Evolutionary conservation across 2,797 vertebrate genomes (phyloP).

Genomic region (Capromys pilorides): DNA sequence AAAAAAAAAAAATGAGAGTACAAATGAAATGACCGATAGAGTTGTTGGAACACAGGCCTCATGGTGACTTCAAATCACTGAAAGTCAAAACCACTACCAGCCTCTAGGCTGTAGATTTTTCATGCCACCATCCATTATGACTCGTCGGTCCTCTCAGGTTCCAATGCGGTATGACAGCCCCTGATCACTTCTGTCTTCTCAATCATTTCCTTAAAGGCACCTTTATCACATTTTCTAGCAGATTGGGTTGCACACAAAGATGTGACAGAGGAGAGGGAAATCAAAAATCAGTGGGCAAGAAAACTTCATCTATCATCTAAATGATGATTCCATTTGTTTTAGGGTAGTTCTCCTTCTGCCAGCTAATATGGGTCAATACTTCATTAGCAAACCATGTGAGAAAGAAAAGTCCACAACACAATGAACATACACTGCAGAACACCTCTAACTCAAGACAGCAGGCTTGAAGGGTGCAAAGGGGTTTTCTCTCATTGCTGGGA

Average conservation of each 20-base stretch:
- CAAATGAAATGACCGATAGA: not conserved
- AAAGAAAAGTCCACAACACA: not conserved
- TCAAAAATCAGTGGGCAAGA: not conserved
- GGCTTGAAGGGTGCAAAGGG: not conserved
- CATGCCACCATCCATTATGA: too few species aligned
- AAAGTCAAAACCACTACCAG: not conserved
- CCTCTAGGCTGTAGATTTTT: not conserved
- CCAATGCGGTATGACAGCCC: not conserved
- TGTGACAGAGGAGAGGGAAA: not conserved
- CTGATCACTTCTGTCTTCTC: not conserved
- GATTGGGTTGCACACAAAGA: not conserved
- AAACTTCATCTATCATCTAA: not conserved
- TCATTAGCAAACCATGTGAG: not conserved
- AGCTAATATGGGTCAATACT: not conserved
- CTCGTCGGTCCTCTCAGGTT: not conserved
- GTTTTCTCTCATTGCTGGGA: too few species aligned
- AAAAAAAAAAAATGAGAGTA: too few species aligned
- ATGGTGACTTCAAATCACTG: not conserved
- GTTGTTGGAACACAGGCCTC: not conserved
- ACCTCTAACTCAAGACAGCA: not conserved
- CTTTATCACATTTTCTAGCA: not conserved
- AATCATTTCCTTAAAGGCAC: not conserved
- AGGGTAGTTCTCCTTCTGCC: not conserved
- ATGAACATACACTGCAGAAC: not conserved
- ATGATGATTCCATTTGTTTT: not conserved